Evolutionary conservation across 2,888 invertebrate species (phyloP).

Genomic region (Ophion ellenae): DNA sequence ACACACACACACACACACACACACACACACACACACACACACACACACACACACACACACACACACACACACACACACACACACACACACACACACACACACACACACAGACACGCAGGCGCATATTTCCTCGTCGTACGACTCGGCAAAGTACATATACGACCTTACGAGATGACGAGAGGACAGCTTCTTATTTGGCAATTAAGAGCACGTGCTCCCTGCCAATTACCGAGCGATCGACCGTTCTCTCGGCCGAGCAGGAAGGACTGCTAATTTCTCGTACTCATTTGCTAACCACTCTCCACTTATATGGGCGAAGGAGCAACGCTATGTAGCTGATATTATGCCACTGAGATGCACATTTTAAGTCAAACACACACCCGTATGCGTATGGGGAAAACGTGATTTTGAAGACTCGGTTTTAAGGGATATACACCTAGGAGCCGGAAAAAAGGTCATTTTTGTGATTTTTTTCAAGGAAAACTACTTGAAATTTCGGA

Average conservation of each 20-base stretch:
- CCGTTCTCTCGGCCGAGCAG: conserved; percentile 43
- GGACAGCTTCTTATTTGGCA: conserved; percentile 51
- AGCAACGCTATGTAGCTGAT: conserved; percentile 32
- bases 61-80: background rate
- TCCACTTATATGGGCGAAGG: conserved; percentile 37
- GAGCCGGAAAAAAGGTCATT: too few relatives aligned
- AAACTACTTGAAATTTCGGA: too few relatives aligned
- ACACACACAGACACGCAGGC: background rate
- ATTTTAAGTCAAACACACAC: background rate
- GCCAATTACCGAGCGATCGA: conserved; percentile 49
- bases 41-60: too few relatives aligned
- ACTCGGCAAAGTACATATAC: background rate
- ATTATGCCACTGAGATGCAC: conserved; percentile 33
- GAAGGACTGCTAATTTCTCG: conserved; percentile 59
- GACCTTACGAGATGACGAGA: conserved; percentile 6
- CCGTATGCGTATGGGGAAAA: background rate
- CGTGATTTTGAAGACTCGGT: background rate
- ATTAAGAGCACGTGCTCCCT: conserved; percentile 62
- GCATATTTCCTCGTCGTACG: background rate
- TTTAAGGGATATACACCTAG: too few relatives aligned
- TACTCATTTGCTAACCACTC: conserved; percentile 51
- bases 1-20: background rate
- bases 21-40: too few relatives aligned
- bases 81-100: background rate
- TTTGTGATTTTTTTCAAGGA: too few relatives aligned